Base-by-base conservation (phyloP, 2,113 vertebrate species). In the Pterophyllum scalare region DNA sequence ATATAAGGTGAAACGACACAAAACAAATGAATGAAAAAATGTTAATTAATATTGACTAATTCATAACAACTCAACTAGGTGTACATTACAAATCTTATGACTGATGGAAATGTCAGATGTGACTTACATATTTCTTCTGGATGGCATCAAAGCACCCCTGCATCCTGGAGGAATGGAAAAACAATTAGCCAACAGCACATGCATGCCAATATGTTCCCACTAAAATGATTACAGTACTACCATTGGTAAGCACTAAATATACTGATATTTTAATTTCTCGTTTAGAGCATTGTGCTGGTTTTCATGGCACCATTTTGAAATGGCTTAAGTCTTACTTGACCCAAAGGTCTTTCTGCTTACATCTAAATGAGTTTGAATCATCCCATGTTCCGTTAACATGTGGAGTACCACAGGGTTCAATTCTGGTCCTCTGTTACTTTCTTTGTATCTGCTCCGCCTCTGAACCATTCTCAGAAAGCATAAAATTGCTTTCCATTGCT, bases 121-220 rank as follows among this genome's bases (percentile, higher is more conserved):
- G 24, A 97, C 98, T 98, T 95, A 99, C 98, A 2, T 98, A 99
- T 97, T 97, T 98, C 90, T 94, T 98, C 93, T 99, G 96, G 86
- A 99, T 96, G 89, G 98, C 98, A 91, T 99, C 98, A 79, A 98
- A 99, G 89, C 98, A 99, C 77, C 98, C 98, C 76, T 97, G 93
- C 96, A 99, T 97, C 98, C 98, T 99, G 93, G 52, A 93, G 91
- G 77, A 87, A 49, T 52, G 3, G 1, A 35, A 19, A 54, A 61
- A 54, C 38, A 24, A 79, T n/a, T 17, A 13, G 58, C 26, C 19
- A 46, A 15, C 26, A 19, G 49, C 31, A 58, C 35, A 26, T 9
- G 4, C 20, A 2, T 33, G 19, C 28, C 52, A 46, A 75, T 52
- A 35, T 62, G 12, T 38, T 22, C n/a, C 26, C 57, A 19, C 43